Evolutionary conservation across 2,888 invertebrate genomes (phyloP), one percentile per base, ranked within the genome.

Genomic region (Dinocampus coccinellae): DNA sequence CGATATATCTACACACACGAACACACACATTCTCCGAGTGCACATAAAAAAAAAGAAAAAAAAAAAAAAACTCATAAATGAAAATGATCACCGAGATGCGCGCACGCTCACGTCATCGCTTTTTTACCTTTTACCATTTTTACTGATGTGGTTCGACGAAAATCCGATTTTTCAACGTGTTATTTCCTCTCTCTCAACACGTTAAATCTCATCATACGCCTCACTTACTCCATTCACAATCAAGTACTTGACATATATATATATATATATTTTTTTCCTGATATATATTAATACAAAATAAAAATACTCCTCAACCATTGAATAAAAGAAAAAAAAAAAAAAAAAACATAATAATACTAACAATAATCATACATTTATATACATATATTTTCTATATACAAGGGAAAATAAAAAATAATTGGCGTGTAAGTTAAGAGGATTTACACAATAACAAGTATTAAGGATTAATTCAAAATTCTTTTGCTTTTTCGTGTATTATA

Each of bases 111-210:
- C 73, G 73, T 66, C 62, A 64, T 76, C 72, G 75, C 69, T 76
- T 29, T 29, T 29, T 47, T 16, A 16, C 47, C 16, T 47, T 47
- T 47, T 20, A 16, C 16, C 16, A n/a, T 47, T 16, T 47, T 4
- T 47, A 6, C 7, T n/a, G 9, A 16, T 47, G 16, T n/a, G 9
- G 3, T 68, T 72, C 57, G 69, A 76, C 69, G 74, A 75, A 73
- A 80, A 83, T 83, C 81, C 74, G 81, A 83, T 82, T 71, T 72
- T 7, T n/a, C 57, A 22, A 60, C 42, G 66, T 73, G 62, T 72
- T 39, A 39, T 39, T 70, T 71, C 66, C 71, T 66, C 62, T 67
- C 62, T 62, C 55, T 47, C 22, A 6, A 67, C 34, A 24, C 62
- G n/a, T n/a, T n/a, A n/a, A 72, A 72, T 67, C 67, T 62, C 42